A percentile compares a stretch with the other conserved stretches of the same genome.
Evolutionary conservation across 2,113 vertebrate genomes (phyloP).

Genomic region (Dascyllus trimaculatus): DNA sequence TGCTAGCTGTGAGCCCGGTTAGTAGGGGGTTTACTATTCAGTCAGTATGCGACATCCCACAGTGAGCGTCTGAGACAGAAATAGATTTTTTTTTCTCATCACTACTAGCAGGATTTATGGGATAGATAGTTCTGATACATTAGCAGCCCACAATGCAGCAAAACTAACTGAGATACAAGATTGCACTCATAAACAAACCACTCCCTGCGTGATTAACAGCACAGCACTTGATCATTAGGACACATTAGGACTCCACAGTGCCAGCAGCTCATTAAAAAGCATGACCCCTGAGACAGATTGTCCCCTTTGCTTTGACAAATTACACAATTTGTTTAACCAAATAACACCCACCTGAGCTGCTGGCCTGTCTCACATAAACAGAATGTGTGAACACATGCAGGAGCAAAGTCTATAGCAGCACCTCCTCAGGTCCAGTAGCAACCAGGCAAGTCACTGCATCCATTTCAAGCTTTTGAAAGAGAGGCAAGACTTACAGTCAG

Average conservation of each 20-base stretch:
- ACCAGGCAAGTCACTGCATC: constrained; percentile 32
- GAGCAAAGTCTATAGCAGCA: constrained; percentile 25
- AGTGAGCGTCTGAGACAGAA: not conserved
- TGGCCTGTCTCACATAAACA: constrained; percentile 1
- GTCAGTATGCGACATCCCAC: not conserved
- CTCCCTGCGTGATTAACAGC: not conserved
- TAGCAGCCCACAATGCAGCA: not conserved
- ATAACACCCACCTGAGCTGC: constrained; percentile 14
- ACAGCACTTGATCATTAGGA: not conserved
- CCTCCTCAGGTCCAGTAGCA: constrained; percentile 12
- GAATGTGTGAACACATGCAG: constrained; percentile 40
- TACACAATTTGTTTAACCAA: constrained; percentile 24
- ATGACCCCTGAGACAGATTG: not conserved
- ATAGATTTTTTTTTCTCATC: not conserved
- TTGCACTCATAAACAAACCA: not conserved
- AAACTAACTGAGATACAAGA: not conserved
- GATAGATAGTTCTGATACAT: not conserved
- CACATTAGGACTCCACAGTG: not conserved
- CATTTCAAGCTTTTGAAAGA: constrained; percentile 36
- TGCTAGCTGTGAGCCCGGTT: constrained; percentile 5
- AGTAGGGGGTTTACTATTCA: not conserved
- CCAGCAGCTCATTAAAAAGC: constrained; percentile 29
- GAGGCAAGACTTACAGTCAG: constrained; percentile 57
- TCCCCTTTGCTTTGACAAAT: constrained; percentile 9
- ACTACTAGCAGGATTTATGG: not conserved